Evolutionary conservation across 2,113 vertebrate genomes (phyloP), one percentile per base, ranked within the genome.

Genomic region (Hyla sarda): DNA sequence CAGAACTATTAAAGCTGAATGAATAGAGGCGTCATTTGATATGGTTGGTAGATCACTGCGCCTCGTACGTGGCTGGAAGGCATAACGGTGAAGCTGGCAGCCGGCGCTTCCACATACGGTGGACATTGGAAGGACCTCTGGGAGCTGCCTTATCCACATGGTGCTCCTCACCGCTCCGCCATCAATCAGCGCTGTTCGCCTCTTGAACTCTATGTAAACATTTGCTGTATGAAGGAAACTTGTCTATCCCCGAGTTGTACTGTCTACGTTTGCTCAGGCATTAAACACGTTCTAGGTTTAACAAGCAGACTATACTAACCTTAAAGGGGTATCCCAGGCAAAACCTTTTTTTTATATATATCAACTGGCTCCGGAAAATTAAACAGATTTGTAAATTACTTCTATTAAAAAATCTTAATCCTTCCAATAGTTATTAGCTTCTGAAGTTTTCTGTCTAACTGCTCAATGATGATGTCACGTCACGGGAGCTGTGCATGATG

Each of bases 61-160:
- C 37, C 2, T 37, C 34, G 0, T 37, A 16, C 19, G 9, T 9
- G 4, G 30, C 67, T 23, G 67, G 32, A 17, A 67, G 28, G 16
- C 16, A 19, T n/a, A n/a, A n/a, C n/a, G n/a, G n/a, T n/a, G n/a
- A n/a, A n/a, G n/a, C n/a, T n/a, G 37, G 34, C 71, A 23, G 34
- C 8, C 23, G 10, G 25, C 12, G 45, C 50, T 54, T 56, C 5
- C 67, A n/a, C 47, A 54, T 45, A 21, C 28, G 16, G 50, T 60
- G 52, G n/a, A 10, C 45, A 28, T 60, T 75, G 82, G 71, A 84
- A 56, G 82, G 82, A 74, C 82, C 82, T 74, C 10, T 60, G 32
- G 82, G 82, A 60, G 50, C 82, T 73, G 14, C 52, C 45, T 84
- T 75, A 58, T 30, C 50, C 82, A 62, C 52, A 84, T 75, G 82